phyloP scores from a whole-genome alignment of 2,113 vertebrate species.

The Coreoperca whiteheadi region DNA sequence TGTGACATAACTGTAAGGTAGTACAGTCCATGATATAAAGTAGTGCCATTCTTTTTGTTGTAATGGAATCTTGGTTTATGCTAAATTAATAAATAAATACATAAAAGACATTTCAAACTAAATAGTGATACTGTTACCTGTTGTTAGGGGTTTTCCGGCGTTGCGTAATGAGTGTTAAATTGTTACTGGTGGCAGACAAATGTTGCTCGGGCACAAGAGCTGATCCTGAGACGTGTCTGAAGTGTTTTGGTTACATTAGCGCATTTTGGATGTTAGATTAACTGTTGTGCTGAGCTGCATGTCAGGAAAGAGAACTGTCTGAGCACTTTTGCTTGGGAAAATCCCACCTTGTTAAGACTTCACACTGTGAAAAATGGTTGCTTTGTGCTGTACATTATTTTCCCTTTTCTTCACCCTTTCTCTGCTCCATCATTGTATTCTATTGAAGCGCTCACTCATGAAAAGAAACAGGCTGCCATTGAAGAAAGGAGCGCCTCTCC shows the following conservation, averaged over 20 bases:
- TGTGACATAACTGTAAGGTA: too few relatives aligned
- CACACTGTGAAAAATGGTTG: slow-evolving; percentile 20
- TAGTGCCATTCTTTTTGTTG: too few relatives aligned
- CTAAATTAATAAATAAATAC: too few relatives aligned
- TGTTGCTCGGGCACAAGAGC: too few relatives aligned
- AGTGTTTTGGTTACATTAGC: background rate
- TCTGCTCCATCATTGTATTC: slow-evolving; percentile 53
- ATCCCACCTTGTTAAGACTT: slow-evolving; percentile 49
- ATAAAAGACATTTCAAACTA: too few relatives aligned
- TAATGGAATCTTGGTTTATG: too few relatives aligned
- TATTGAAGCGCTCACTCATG: slow-evolving; percentile 63
- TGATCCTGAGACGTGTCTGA: background rate
- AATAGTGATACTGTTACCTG: too few relatives aligned
- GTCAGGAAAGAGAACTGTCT: background rate
- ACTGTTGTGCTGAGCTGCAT: background rate
- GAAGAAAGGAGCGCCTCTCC: slow-evolving; percentile 58
- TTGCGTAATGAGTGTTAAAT: too few relatives aligned
- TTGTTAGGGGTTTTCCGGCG: too few relatives aligned
- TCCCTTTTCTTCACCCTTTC: slow-evolving; percentile 28
- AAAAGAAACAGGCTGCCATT: slow-evolving; percentile 63
- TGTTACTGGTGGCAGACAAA: too few relatives aligned
- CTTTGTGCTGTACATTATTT: slow-evolving; percentile 45
- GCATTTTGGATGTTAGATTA: background rate
- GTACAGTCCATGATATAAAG: too few relatives aligned
- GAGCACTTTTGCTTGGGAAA: slow-evolving; percentile 14